These are phyloP conservation scores for Diplolepis rosae DNA, from an alignment of 2,888 invertebrate species.

Conservation along the genomic window DNA sequence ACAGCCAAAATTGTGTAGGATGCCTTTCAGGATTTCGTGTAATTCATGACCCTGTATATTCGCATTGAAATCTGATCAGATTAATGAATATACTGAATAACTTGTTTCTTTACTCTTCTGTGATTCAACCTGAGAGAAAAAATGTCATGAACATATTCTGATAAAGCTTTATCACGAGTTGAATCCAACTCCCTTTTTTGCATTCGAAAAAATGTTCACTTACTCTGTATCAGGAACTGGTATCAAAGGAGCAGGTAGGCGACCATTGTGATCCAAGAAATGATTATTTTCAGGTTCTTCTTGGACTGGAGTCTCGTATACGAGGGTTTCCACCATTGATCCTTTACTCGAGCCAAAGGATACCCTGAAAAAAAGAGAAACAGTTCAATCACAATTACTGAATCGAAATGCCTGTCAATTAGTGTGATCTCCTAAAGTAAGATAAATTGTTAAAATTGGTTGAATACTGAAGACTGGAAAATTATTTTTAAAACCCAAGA, in stretches of 20 bases:
- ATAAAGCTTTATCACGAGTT: background rate
- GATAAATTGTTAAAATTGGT: too few relatives aligned
- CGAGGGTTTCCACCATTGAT: constrained; percentile 94
- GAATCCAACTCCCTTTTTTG: background rate
- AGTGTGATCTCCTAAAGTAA: background rate
- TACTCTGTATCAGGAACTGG: constrained; percentile 71
- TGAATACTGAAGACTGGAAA: too few relatives aligned
- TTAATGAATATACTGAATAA: constrained; percentile 22
- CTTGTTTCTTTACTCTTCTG: background rate
- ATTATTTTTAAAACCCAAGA: too few relatives aligned
- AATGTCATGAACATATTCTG: background rate
- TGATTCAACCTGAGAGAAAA: background rate
- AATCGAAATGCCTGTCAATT: too few relatives aligned
- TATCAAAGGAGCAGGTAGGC: constrained; percentile 62
- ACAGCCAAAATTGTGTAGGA: constrained; percentile 8
- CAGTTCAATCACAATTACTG: too few relatives aligned
- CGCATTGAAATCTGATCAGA: background rate
- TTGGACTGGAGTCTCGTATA: constrained; percentile 87
- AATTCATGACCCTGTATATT: background rate
- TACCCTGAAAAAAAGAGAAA: constrained; percentile 80
- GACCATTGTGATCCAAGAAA: constrained; percentile 70
- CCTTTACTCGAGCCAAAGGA: constrained; percentile 96
- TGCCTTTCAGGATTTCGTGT: constrained; percentile 27
- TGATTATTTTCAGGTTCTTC: constrained; percentile 85
- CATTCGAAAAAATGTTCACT: constrained; percentile 49